A percentile compares a stretch with the other conserved stretches of the same genome.
phyloP scores from a whole-genome alignment of 2,113 vertebrate species.

The Tachycineta bicolor region DNA sequence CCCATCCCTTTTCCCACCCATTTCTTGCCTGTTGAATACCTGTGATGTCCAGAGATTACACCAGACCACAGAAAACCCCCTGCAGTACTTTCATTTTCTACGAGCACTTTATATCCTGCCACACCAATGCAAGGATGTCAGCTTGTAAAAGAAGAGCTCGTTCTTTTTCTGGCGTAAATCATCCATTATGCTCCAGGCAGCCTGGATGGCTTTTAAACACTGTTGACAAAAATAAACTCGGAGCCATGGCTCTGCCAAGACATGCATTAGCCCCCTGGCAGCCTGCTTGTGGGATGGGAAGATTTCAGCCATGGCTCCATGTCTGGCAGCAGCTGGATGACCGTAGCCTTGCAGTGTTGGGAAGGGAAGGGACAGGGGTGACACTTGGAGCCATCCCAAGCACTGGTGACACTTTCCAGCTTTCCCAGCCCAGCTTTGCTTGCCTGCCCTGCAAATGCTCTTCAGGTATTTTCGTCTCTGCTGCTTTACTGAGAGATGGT shows the following conservation, averaged over 20 bases:
- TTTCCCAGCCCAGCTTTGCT: neutral
- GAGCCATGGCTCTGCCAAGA: neutral
- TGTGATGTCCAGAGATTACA: accelerated
- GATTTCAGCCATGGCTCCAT: neutral
- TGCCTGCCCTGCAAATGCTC: accelerated
- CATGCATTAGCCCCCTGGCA: neutral
- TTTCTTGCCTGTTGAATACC: neutral
- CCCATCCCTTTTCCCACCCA: neutral
- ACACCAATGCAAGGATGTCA: neutral
- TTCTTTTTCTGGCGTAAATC: neutral
- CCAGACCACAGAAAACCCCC: neutral
- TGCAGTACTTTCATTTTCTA: neutral
- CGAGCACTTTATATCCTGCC: neutral
- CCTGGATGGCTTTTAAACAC: neutral
- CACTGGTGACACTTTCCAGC: neutral
- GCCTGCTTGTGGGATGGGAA: neutral
- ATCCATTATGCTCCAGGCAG: neutral
- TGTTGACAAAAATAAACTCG: neutral
- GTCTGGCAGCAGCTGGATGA: neutral
- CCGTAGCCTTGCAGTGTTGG: neutral
- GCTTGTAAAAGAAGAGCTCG: neutral
- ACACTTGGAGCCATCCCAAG: neutral
- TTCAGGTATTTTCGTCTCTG: neutral
- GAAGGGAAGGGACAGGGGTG: neutral
- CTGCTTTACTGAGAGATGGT: neutral